Evolutionary conservation across 64 coral and sea anemone species (phyloP), one percentile per base, ranked within the genome.

Genomic region (Porites lutea): DNA sequence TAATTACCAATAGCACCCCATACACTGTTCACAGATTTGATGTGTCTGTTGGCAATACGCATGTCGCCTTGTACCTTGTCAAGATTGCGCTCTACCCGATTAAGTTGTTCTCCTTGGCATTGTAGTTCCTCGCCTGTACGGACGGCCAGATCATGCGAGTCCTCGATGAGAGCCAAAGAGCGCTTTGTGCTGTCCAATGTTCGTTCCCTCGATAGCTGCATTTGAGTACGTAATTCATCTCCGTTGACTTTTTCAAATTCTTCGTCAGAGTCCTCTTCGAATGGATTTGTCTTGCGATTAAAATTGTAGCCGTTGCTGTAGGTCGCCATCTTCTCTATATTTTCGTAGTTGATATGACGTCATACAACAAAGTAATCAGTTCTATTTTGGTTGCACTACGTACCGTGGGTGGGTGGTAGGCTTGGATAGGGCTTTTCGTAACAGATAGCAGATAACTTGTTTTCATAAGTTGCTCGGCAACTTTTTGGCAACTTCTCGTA

Each of bases 151-250:
- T 99, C 91, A 59, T 99, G 97, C 2, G 94, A 94, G 48, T 96
- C 97, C 72, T 99, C 97, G 47, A 99, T 94, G 60, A 99, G 79
- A 45, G 88, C 97, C 44, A 99, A 88, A 75, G 91, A 99, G 9
- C 97, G 91, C 66, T 88, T 96, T 72, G 97, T 96, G 46, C 97
- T 99, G 2, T 96, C 97, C 60, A 96, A 47, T 73, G 80, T 92
- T 57, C 85, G 76, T 3, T 96, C 87, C 45, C 96, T 92, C 62
- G 85, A 27, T 14, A 87, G 50, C 37, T 86, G 86, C 20, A 99
- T 96, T 88, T 95, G 91, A 4, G 60, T 59, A n/a, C 89, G 69
- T 19, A 96, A 37, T 83, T 91, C 83, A 82, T 94, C 92, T 72
- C 75, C 87, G 59, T 93, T 76, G 15, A 94, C 94, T 6, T 66